Percentiles rank a stretch among this genome's conserved stretches.
Conservation (phyloP, 2,888 invertebrate genomes). For the Sminthurides aquaticus region DNA sequence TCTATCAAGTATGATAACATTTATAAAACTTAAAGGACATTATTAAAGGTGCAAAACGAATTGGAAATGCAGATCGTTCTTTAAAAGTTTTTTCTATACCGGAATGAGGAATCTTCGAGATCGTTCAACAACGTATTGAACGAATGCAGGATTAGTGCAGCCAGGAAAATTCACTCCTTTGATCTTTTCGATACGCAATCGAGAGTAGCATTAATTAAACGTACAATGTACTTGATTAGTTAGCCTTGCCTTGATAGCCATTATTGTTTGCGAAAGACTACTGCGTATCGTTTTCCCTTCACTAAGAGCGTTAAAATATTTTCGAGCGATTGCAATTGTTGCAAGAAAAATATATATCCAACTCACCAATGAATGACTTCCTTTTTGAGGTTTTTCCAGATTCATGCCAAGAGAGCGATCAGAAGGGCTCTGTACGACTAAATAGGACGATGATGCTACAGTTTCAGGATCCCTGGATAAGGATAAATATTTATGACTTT, state of each 20-base stretch:
- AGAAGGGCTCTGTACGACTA: slow-evolving; percentile 73
- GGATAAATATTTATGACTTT: not conserved
- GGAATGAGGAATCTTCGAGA: slow-evolving; percentile 92
- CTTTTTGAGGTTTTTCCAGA: slow-evolving; percentile 46
- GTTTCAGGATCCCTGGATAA: slow-evolving; percentile 58
- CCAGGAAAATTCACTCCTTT: slow-evolving; percentile 94
- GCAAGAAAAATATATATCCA: too few relatives aligned
- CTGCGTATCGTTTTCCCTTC: too few relatives aligned
- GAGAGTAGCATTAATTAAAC: slow-evolving; percentile 21
- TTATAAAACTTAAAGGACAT: too few relatives aligned
- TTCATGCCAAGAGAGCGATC: slow-evolving; percentile 53
- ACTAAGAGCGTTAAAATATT: too few relatives aligned
- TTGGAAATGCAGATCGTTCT: too few relatives aligned
- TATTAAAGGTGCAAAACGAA: too few relatives aligned
- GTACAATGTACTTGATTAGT: too few relatives aligned
- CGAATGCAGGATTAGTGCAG: slow-evolving; percentile 88
- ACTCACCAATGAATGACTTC: slow-evolving; percentile 62
- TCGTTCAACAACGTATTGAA: slow-evolving; percentile 92
- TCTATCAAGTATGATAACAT: too few relatives aligned
- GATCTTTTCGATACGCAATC: slow-evolving; percentile 55
- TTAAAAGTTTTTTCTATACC: slow-evolving; percentile 58
- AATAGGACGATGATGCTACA: slow-evolving; percentile 71
- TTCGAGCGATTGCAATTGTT: too few relatives aligned
- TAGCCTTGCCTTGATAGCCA: too few relatives aligned
- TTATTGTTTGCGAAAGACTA: too few relatives aligned